Conservation (phyloP, 2,113 vertebrate genomes). For the Passer domesticus region DNA sequence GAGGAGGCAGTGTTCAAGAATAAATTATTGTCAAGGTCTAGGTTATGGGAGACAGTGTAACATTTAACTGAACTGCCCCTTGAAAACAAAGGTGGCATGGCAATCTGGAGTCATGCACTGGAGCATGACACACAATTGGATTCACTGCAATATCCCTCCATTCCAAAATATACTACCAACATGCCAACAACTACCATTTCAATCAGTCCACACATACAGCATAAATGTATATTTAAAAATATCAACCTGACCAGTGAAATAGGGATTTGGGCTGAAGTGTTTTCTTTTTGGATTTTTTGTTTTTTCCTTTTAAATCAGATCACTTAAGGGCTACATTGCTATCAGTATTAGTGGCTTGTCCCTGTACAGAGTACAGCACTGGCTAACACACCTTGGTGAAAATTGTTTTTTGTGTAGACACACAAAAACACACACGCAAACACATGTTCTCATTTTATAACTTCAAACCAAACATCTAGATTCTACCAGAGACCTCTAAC, state of each 20-base stretch:
- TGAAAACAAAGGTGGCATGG: neutral
- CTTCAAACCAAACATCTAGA: accelerated
- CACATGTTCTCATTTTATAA: neutral
- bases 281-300: neutral
- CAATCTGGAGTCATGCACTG: neutral
- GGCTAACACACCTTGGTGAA: neutral
- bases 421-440: too few relatives aligned
- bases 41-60: neutral
- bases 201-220: neutral
- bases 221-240: neutral
- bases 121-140: neutral
- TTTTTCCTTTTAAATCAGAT: neutral
- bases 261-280: neutral
- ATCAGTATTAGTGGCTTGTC: neutral
- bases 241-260: neutral
- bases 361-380: neutral
- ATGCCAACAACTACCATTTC: neutral
- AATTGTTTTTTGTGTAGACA: neutral
- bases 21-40: neutral
- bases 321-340: neutral
- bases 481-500: neutral
- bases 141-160: neutral
- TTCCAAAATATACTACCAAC: neutral
- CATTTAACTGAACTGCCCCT: neutral
- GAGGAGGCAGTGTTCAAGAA: neutral